These are phyloP conservation scores for Formica exsecta DNA, from an alignment of 1,140 invertebrate genomes.

Conservation along the genomic window DNA sequence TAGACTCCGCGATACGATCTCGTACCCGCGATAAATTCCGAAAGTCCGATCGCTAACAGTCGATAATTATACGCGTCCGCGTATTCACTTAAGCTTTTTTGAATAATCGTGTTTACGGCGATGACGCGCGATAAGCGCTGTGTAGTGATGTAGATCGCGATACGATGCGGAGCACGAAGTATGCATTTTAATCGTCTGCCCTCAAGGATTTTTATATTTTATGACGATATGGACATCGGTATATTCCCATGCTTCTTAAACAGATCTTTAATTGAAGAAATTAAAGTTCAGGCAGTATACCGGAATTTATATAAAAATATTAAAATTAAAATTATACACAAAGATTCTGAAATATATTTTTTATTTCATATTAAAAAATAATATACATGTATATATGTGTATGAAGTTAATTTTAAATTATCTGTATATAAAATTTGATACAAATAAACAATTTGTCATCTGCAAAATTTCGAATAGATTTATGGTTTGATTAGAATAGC, in stretches of 20 bases:
- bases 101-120: constrained; percentile 55
- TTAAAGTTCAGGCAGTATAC: not conserved
- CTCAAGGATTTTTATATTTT: constrained; percentile 40
- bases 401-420: not conserved
- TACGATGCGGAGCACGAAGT: constrained; percentile 22
- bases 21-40: constrained; percentile 67
- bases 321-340: not conserved
- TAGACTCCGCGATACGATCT: constrained; percentile 61
- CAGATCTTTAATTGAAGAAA: not conserved
- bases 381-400: not conserved
- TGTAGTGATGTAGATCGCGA: constrained; percentile 33
- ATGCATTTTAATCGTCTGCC: constrained; percentile 40
- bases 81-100: constrained; percentile 52
- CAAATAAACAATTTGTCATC: not conserved
- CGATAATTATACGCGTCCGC: constrained; percentile 56
- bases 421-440: not conserved
- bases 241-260: not conserved
- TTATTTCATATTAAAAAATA: not conserved
- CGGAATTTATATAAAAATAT: not conserved
- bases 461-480: not conserved
- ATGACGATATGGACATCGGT: constrained; percentile 7
- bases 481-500: not conserved
- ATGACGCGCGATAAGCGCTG: constrained; percentile 51
- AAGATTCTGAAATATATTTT: not conserved
- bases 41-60: constrained; percentile 71